Evolutionary conservation across 2,888 invertebrate species (phyloP).

Genomic region (Lysandra bellargus): DNA sequence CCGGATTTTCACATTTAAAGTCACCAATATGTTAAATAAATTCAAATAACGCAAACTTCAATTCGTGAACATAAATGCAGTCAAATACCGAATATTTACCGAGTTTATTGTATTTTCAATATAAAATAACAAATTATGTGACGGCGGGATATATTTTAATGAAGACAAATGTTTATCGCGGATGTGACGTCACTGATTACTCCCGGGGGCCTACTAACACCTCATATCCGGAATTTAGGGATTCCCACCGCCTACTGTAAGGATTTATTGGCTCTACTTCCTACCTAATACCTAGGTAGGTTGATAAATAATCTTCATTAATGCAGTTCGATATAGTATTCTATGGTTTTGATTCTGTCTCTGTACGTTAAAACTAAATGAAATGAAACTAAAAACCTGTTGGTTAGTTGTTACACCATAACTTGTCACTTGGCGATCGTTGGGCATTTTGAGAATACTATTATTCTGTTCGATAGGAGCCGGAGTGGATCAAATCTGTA

Average conservation of each 20-base stretch:
- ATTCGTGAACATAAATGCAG: neutral
- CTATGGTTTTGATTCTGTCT: no score
- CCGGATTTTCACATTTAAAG: no score
- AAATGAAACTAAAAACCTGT: no score
- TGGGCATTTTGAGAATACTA: no score
- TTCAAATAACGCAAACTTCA: no score
- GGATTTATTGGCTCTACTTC: neutral
- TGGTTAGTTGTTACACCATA: no score
- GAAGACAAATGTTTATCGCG: conserved; percentile 16
- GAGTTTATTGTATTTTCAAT: neutral
- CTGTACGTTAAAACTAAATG: no score
- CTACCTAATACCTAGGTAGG: neutral
- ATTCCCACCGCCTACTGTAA: neutral
- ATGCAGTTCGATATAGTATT: neutral
- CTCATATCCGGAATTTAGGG: conserved; percentile 18
- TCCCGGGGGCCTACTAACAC: conserved; percentile 10
- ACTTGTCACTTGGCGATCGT: no score
- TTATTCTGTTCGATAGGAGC: no score
- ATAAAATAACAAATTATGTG: neutral
- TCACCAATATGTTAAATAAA: no score
- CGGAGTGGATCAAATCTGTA: no score
- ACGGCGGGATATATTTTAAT: conserved; percentile 6
- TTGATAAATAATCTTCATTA: neutral
- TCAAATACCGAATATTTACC: neutral
- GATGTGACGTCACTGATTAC: conserved; percentile 8